Percentiles rank a stretch among this genome's conserved stretches.
phyloP scores from a whole-genome alignment of 1,140 invertebrate genomes.

The Scaptodrosophila lebanonensis region DNA sequence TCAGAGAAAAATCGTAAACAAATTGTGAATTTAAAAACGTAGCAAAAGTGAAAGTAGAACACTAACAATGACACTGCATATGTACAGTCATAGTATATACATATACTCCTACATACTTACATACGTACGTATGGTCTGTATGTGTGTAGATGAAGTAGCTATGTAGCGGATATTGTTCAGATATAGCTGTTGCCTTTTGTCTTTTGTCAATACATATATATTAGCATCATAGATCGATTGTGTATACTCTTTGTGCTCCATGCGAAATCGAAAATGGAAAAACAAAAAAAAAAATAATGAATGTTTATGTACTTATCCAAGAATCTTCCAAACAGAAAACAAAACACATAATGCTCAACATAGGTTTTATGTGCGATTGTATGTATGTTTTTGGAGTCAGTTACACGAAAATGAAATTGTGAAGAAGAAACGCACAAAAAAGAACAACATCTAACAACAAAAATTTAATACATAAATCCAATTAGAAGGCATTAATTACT shows the following conservation, averaged over 20 bases:
- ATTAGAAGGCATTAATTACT: conserved; percentile 70
- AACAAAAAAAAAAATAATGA: neutral
- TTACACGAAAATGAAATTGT: conserved; percentile 25
- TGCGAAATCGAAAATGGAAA: conserved; percentile 20
- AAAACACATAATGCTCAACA: conserved; percentile 61
- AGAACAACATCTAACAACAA: conserved; percentile 19
- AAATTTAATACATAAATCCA: conserved; percentile 45
- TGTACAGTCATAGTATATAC: too few relatives aligned
- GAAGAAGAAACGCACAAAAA: conserved; percentile 36
- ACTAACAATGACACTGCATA: conserved; percentile 9
- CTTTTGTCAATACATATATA: conserved; percentile 31
- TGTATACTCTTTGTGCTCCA: too few relatives aligned
- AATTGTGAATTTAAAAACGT: conserved; percentile 66
- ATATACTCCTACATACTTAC: too few relatives aligned
- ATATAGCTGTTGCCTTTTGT: conserved; percentile 39
- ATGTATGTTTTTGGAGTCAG: conserved; percentile 1
- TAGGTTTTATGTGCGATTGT: neutral
- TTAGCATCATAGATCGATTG: conserved; percentile 13
- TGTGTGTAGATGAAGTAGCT: conserved; percentile 51
- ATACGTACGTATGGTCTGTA: too few relatives aligned
- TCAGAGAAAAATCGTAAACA: conserved; percentile 60
- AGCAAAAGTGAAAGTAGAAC: conserved; percentile 30
- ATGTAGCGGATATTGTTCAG: conserved; percentile 46
- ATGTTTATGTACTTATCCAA: conserved; percentile 11
- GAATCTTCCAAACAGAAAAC: conserved; percentile 67